Evolutionary conservation across 2,113 vertebrate genomes (phyloP), one percentile per base, ranked within the genome.

Genomic region (Ahaetulla prasina): DNA sequence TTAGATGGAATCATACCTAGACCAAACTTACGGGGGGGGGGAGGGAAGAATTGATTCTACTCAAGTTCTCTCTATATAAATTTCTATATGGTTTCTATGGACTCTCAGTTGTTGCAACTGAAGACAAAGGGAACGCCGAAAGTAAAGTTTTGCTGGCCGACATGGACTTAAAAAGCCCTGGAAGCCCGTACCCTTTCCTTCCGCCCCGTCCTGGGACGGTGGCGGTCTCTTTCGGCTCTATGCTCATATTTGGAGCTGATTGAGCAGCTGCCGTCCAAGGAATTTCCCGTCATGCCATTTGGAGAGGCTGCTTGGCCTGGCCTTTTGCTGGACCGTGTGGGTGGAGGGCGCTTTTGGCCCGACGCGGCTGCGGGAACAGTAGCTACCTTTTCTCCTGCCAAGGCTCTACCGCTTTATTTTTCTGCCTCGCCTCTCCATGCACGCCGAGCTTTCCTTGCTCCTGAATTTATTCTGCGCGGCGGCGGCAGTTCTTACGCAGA

Each of bases 221-320:
- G 43, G 10, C 43, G 30, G 22, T 54, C 25, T 7, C 88, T 90
- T 89, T 39, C 60, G 93, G 94, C 89, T 94, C 95, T 91, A 92
- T 98, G 98, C 94, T 98, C 98, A 98, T 98, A 98, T 97, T 98
- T 98, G 98, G 98, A 97, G 93, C 96, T 85, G 95, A 89, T 27
- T 90, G 96, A 94, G 96, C 95, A 74, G 97, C 96, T 94, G 88
- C 93, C 95, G 96, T 95, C 95, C 96, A 97, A 80, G 98, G 98
- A 98, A 98, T 98, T 98, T 98, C 98, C 98, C 98, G 97, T 96
- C 97, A 98, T 98, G 98, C 98, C 97, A 97, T 93, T 92, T 96
- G 93, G 94, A 92, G 92, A 93, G 93, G 93, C 96, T 92, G 95
- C 96, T 95, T 63, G 88, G 95, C 96, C 96, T 95, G 96, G 95